These are phyloP conservation scores for Pasiphila rectangulata DNA, from an alignment of 2,888 invertebrate genomes.

Conservation along the genomic window DNA sequence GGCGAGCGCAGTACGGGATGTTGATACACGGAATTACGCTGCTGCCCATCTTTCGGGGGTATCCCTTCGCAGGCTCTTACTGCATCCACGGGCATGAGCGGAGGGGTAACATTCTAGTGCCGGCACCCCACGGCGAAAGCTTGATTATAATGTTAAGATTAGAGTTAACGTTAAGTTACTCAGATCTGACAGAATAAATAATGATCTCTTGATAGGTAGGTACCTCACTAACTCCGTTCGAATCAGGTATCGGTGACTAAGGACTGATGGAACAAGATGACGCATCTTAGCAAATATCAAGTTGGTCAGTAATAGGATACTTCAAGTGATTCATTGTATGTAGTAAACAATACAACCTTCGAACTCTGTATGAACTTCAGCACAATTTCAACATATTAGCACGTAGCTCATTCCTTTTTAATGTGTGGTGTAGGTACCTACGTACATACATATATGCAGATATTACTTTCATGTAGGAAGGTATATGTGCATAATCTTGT, in stretches of 20 bases:
- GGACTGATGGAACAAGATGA: constrained; percentile 50
- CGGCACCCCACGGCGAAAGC: no score
- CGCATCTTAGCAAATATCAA: constrained; percentile 58
- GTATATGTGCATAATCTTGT: neutral
- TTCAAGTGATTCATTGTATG: constrained; percentile 54
- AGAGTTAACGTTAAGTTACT: no score
- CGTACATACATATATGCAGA: neutral
- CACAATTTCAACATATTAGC: constrained; percentile 11
- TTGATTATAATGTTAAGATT: no score
- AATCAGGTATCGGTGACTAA: constrained; percentile 41
- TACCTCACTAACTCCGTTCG: constrained; percentile 21
- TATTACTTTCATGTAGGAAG: no score
- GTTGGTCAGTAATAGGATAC: constrained; percentile 66
- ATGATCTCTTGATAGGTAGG: no score
- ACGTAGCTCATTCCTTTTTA: constrained; percentile 3
- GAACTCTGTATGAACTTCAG: constrained; percentile 43
- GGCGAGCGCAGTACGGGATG: no score
- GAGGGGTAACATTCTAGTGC: no score
- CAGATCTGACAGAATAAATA: no score
- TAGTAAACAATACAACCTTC: constrained; percentile 36
- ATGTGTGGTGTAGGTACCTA: neutral
- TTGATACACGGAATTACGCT: no score
- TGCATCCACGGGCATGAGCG: no score
- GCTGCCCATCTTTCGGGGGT: no score
- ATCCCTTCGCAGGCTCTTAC: no score